Evolutionary conservation across 2,113 vertebrate genomes (phyloP).

Genomic region (Proterorhinus semilunaris): DNA sequence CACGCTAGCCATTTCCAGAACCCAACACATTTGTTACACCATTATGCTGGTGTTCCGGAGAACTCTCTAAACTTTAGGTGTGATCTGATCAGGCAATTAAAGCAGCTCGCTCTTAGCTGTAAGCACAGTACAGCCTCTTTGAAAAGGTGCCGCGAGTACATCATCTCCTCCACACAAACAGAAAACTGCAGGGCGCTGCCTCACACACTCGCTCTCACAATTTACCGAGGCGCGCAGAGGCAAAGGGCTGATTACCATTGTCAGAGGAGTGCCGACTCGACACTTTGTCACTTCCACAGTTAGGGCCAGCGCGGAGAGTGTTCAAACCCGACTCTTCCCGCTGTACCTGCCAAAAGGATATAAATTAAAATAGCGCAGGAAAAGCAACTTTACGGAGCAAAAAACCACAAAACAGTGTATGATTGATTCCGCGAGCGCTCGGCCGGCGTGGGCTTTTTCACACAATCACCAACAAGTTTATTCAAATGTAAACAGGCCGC

Average conservation of each 20-base stretch:
- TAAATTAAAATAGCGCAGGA: slow-evolving; percentile 16
- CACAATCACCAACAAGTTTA: slow-evolving; percentile 3
- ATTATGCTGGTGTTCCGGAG: neutral
- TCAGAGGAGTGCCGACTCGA: slow-evolving; percentile 50
- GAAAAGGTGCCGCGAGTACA: neutral
- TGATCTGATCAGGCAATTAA: neutral
- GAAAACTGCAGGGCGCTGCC: neutral
- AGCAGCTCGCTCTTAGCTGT: neutral
- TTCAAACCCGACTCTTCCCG: slow-evolving; percentile 18
- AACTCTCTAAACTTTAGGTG: neutral
- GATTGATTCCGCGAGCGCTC: slow-evolving; percentile 12
- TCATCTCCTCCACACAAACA: slow-evolving; percentile 4
- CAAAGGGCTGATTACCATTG: slow-evolving; percentile 56
- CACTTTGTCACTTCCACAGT: slow-evolving; percentile 55
- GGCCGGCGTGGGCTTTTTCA: slow-evolving; percentile 2
- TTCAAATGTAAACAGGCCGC: neutral
- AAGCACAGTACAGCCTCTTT: slow-evolving; percentile 1
- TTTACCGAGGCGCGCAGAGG: slow-evolving; percentile 27
- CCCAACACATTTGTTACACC: neutral
- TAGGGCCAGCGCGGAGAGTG: slow-evolving; percentile 33
- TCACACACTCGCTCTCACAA: slow-evolving; percentile 4
- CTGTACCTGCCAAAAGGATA: slow-evolving; percentile 17
- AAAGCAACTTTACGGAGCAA: neutral
- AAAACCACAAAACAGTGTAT: slow-evolving; percentile 10
- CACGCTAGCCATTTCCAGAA: neutral